phyloP scores from a whole-genome alignment of 1,140 invertebrate genomes.

The Zophobas morio region DNA sequence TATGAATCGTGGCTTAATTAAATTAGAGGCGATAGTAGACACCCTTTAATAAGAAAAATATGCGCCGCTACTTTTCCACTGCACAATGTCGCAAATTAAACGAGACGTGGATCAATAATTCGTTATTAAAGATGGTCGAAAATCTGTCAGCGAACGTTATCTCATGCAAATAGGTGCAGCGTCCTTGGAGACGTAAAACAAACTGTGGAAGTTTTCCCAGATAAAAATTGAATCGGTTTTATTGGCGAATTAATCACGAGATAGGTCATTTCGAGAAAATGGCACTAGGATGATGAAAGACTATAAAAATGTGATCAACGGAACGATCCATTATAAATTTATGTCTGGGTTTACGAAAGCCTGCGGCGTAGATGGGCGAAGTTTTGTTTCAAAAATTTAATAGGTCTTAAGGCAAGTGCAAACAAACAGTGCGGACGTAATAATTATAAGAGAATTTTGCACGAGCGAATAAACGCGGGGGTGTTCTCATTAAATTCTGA shows the following conservation, averaged over 20 bases:
- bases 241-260: background rate
- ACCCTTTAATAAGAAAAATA: constrained; percentile 9
- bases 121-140: background rate
- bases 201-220: background rate
- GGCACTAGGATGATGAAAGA: background rate
- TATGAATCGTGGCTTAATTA: constrained; percentile 3
- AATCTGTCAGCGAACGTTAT: constrained; percentile 1
- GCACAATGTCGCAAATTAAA: constrained; percentile 5
- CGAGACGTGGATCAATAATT: background rate
- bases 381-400: constrained; percentile 15
- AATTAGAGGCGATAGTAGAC: background rate
- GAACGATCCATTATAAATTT: constrained; percentile 14
- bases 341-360: constrained; percentile 8
- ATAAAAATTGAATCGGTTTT: background rate
- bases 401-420: constrained; percentile 23
- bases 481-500: constrained; percentile 13
- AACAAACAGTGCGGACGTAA: constrained; percentile 17
- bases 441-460: constrained; percentile 22
- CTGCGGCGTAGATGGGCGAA: background rate
- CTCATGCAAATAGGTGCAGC: background rate
- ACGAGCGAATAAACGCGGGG: background rate
- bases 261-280: background rate
- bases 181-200: background rate
- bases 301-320: background rate
- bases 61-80: background rate